Evolutionary conservation across 37 sponge, comb jelly and placozoan species (phyloP).

Genomic region (Cladorhizidae sp.): DNA sequence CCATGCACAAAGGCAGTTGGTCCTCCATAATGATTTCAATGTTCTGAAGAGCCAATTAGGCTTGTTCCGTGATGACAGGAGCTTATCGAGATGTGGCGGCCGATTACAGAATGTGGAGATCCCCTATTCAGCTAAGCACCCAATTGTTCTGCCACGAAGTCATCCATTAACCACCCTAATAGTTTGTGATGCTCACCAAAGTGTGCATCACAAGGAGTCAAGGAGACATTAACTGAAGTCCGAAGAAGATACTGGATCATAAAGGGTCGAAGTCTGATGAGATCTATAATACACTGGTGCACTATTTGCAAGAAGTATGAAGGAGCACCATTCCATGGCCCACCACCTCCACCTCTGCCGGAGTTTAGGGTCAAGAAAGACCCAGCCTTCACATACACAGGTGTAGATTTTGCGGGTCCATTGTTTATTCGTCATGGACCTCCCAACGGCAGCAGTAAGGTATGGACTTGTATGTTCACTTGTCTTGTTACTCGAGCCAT

Average conservation of each 20-base stretch:
- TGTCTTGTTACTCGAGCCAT: slow-evolving; percentile 32
- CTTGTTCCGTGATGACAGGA: too few species aligned
- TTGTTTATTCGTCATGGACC: background rate
- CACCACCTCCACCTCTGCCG: slow-evolving; percentile 42
- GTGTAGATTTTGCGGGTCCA: slow-evolving; percentile 30
- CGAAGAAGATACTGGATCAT: slow-evolving; percentile 43
- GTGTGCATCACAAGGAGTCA: slow-evolving; percentile 34
- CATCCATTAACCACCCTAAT: slow-evolving; percentile 38
- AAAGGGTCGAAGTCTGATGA: background rate
- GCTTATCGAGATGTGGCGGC: slow-evolving; percentile 46
- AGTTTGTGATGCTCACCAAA: slow-evolving; percentile 19
- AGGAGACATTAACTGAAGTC: slow-evolving; percentile 16
- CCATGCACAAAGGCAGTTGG: slow-evolving; percentile 24
- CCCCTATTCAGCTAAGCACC: too few species aligned
- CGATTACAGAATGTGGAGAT: too few species aligned
- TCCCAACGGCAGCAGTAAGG: background rate
- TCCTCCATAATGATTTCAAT: slow-evolving; percentile 29
- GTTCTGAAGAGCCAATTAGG: too few species aligned
- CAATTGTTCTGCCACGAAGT: slow-evolving; percentile 21
- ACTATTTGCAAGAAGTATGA: slow-evolving; percentile 29
- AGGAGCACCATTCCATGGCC: slow-evolving; percentile 7
- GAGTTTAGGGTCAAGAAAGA: slow-evolving; percentile 12
- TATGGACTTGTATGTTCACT: too few species aligned
- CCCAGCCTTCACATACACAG: slow-evolving; percentile 24
- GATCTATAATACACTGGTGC: slow-evolving; percentile 2